phyloP scores from a whole-genome alignment of 1,140 invertebrate genomes.

The Eurytemora carolleeae region DNA sequence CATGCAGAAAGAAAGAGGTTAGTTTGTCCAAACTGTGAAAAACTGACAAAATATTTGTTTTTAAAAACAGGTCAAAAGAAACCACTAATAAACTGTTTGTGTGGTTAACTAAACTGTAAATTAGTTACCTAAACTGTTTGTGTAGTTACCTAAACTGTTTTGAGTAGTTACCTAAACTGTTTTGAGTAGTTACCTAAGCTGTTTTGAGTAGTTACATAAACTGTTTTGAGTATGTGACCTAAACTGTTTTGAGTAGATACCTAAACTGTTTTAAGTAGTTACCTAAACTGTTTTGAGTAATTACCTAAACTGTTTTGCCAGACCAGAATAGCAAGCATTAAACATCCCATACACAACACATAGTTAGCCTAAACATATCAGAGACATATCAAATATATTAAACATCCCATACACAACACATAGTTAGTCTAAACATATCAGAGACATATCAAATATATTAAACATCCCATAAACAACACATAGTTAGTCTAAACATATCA shows the following conservation, averaged over 20 bases:
- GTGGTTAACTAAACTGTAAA: neutral
- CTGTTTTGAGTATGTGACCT: too few relatives aligned
- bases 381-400: neutral
- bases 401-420: slow-evolving; percentile 5
- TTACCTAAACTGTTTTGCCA: slow-evolving; percentile 10
- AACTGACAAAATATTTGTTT: neutral
- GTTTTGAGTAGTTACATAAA: neutral
- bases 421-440: slow-evolving; percentile 6
- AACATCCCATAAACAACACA: slow-evolving; percentile 4
- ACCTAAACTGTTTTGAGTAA: neutral
- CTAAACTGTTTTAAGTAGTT: neutral
- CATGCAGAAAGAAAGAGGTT: slow-evolving; percentile 13
- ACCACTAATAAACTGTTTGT: too few relatives aligned
- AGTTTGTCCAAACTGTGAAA: slow-evolving; percentile 15
- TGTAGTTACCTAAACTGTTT: neutral
- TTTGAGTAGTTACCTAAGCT: neutral
- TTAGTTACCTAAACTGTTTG: neutral
- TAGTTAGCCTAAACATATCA: slow-evolving; percentile 8
- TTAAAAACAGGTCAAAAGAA: neutral
- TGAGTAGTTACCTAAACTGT: neutral
- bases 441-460: neutral
- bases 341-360: slow-evolving; percentile 4
- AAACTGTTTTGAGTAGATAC: neutral
- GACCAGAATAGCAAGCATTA: slow-evolving; percentile 8
- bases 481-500: slow-evolving; percentile 6